Evolutionary conservation across 92 coral and sea anemone species (phyloP), one percentile per base, ranked within the genome.

Genomic region (Porites lobata): DNA sequence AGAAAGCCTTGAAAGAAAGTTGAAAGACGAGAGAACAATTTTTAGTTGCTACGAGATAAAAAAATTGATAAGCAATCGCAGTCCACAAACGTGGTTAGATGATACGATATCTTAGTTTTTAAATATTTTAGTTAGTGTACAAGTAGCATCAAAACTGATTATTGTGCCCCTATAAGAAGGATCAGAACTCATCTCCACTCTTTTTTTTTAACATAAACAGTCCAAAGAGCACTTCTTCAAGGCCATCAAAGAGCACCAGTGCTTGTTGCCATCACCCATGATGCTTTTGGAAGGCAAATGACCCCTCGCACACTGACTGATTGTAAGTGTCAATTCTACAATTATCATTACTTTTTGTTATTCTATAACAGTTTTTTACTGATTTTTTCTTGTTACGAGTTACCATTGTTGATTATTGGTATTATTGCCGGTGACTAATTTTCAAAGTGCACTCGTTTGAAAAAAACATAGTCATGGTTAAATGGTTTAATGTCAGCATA

Each of bases 1-100:
- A 15, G 77, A 72, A 11, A 72, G 77, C 50, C 14, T 24, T 9
- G 77, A 72, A 50, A 72, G 77, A 50, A 72, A 72, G 38, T 43
- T 4, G 17, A 7, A 32, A 12, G 13, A 71, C 2, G 2, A 20
- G 24, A 32, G 12, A 29, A 32, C 20, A 32, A 24, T 38, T 38
- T 38, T 38, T 4, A 38, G 47, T 38, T 38, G 47, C 47, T 38
- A 38, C 5, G 47, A 38, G 47, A 38, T 38, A 38, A 38, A 38
- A 3, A 38, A 38, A 38, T 38, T 6, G 32, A 29, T 29, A 29
- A 38, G 32, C 32, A 29, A 29, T 29, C 2, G 32, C 32, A 29
- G 32, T 29, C 32, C 32, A 29, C 32, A 29, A 29, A 29, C 32
- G 32, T 2, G 32, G 32, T 29, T 29, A 29, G 32, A 29, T 29